phyloP scores from a whole-genome alignment of 2,797 vertebrate species.

The Oceanodroma leucorhoa region DNA sequence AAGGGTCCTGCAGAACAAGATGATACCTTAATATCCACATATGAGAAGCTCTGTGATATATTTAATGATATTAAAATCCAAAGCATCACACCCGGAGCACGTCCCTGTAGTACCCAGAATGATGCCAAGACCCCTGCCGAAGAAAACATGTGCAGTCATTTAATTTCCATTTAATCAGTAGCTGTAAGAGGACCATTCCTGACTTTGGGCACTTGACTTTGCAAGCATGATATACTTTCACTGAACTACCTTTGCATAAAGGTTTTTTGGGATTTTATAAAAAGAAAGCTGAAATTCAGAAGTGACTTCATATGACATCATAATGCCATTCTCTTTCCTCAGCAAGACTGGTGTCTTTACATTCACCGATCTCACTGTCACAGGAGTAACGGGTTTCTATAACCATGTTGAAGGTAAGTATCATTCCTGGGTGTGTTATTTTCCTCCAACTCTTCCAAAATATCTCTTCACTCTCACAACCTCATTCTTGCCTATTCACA shows the following conservation, averaged over 20 bases:
- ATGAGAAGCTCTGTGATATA: not conserved
- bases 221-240: not conserved
- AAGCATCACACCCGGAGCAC: not conserved
- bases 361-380: not conserved
- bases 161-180: not conserved
- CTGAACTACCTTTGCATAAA: not conserved
- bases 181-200: not conserved
- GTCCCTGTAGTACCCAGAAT: not conserved
- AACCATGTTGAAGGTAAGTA: not conserved
- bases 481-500: not conserved
- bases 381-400: not conserved
- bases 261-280: not conserved
- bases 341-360: not conserved
- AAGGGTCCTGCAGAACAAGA: not conserved
- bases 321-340: not conserved
- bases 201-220: not conserved
- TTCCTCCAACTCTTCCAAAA: not conserved
- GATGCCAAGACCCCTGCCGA: not conserved
- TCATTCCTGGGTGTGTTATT: not conserved
- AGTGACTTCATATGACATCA: not conserved
- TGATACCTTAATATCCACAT: not conserved
- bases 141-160: not conserved
- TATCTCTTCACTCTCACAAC: not conserved
- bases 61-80: not conserved
- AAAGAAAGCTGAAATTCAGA: not conserved